A percentile compares a stretch with the other conserved stretches of the same genome.
phyloP scores from a whole-genome alignment of 2,797 vertebrate species.

The Denticeps clupeoides region DNA sequence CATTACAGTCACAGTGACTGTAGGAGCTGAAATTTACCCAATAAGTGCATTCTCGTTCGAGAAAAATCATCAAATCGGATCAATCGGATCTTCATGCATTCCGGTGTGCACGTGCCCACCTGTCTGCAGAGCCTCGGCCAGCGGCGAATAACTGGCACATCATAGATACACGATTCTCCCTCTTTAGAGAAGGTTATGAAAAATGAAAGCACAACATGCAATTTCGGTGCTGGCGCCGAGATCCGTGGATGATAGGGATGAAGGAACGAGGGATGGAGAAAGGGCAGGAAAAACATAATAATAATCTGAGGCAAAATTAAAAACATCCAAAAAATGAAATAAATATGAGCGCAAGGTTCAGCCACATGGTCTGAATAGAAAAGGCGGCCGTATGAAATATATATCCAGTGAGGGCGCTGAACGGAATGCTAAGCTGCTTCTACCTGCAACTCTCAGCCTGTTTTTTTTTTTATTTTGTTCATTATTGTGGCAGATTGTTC shows the following conservation, averaged over 20 bases:
- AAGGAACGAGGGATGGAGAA: not conserved
- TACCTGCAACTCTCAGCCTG: constrained; percentile 37
- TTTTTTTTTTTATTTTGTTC: constrained; percentile 33
- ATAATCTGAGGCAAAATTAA: constrained; percentile 55
- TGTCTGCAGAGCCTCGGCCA: not conserved
- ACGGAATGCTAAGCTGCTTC: constrained; percentile 52
- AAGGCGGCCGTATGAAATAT: constrained; percentile 61
- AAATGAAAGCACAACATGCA: constrained; percentile 9
- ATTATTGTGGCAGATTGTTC: constrained; percentile 39
- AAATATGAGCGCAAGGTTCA: constrained; percentile 60
- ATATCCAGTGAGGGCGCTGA: constrained; percentile 44
- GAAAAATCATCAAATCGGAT: too few species aligned
- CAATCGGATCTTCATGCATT: too few species aligned
- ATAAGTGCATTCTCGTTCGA: too few species aligned
- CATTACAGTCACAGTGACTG: too few species aligned
- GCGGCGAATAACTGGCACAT: not conserved
- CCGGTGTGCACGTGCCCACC: too few species aligned
- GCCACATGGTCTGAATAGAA: constrained; percentile 53
- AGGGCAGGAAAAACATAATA: constrained; percentile 21
- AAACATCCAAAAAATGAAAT: constrained; percentile 61
- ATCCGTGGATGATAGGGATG: not conserved
- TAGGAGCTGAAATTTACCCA: too few species aligned
- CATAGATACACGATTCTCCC: constrained; percentile 1
- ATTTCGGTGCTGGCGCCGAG: constrained; percentile 14
- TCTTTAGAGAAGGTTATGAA: constrained; percentile 3